phyloP scores from a whole-genome alignment of 2,797 vertebrate genomes.

The Naso thynnoides region DNA sequence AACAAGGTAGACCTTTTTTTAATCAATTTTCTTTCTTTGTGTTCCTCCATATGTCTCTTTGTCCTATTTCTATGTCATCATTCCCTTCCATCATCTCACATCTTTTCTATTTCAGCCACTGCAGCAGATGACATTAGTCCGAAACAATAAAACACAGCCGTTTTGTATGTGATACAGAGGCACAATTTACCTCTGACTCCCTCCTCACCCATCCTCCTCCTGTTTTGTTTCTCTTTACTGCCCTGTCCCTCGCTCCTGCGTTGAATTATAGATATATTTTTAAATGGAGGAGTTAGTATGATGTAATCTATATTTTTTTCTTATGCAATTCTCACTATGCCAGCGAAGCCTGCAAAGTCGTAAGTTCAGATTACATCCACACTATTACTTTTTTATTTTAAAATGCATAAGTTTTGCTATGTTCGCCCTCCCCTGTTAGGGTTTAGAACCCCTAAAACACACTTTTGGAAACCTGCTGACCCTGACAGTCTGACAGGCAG shows the following conservation, averaged over 20 bases:
- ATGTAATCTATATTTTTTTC: constrained; percentile 14
- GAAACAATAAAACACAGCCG: constrained; percentile 17
- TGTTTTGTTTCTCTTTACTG: background rate
- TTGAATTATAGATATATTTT: constrained; percentile 26
- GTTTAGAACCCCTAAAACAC: no score
- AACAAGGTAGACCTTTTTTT: constrained; percentile 15
- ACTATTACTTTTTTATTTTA: no score
- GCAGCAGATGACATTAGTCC: constrained; percentile 12
- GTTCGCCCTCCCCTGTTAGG: no score
- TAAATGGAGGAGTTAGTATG: constrained; percentile 7
- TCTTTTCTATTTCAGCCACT: constrained; percentile 36
- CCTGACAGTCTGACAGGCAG: no score
- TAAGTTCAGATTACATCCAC: background rate
- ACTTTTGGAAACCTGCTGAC: no score
- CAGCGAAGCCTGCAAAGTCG: background rate
- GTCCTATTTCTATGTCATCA: constrained; percentile 18
- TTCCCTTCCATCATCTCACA: constrained; percentile 18
- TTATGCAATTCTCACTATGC: constrained; percentile 5
- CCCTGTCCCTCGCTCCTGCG: constrained; percentile 10
- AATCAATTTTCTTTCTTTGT: background rate
- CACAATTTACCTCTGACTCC: background rate
- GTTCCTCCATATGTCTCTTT: background rate
- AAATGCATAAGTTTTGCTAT: no score
- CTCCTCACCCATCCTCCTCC: background rate
- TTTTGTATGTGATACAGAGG: constrained; percentile 42